A percentile compares a stretch with the other conserved stretches of the same genome.
phyloP scores from a whole-genome alignment of 2,113 vertebrate species.

The Speoplatyrhinus poulsoni region DNA sequence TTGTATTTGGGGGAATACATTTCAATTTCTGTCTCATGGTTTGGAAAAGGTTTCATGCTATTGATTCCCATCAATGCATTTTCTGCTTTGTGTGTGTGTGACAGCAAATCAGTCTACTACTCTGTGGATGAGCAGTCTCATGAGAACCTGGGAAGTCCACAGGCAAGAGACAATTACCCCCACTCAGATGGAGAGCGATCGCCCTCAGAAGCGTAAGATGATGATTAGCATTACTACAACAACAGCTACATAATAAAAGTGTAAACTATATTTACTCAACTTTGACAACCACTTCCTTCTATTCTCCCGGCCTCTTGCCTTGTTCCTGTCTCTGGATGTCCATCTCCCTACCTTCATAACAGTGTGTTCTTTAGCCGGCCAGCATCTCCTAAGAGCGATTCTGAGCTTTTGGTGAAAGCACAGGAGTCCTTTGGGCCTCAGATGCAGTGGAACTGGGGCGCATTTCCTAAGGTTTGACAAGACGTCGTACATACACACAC shows the following conservation, averaged over 20 bases:
- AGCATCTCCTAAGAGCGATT: conserved; percentile 88
- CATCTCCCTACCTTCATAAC: conserved; percentile 14
- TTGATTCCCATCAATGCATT: background rate
- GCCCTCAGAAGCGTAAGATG: conserved; percentile 71
- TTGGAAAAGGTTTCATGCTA: background rate
- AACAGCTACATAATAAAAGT: background rate
- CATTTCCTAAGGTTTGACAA: conserved; percentile 82
- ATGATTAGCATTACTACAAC: background rate
- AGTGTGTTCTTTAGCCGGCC: conserved; percentile 66
- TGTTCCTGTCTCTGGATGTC: background rate
- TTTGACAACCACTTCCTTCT: background rate
- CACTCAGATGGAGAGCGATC: conserved; percentile 82
- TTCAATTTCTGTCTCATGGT: background rate
- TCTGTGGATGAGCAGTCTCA: conserved; percentile 73
- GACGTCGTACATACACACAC: background rate
- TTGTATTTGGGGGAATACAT: too few species aligned
- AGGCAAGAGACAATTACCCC: conserved; percentile 65
- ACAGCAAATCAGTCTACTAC: conserved; percentile 77
- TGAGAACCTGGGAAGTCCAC: conserved; percentile 31
- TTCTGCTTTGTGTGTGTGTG: conserved; percentile 21
- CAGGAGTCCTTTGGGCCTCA: conserved; percentile 76
- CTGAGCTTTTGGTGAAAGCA: conserved; percentile 82
- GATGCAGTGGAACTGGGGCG: conserved; percentile 93
- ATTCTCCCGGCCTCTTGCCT: background rate
- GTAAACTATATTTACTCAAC: background rate